These are phyloP conservation scores for Azemiops feae DNA, from an alignment of 2,113 vertebrate species.

Conservation along the genomic window DNA sequence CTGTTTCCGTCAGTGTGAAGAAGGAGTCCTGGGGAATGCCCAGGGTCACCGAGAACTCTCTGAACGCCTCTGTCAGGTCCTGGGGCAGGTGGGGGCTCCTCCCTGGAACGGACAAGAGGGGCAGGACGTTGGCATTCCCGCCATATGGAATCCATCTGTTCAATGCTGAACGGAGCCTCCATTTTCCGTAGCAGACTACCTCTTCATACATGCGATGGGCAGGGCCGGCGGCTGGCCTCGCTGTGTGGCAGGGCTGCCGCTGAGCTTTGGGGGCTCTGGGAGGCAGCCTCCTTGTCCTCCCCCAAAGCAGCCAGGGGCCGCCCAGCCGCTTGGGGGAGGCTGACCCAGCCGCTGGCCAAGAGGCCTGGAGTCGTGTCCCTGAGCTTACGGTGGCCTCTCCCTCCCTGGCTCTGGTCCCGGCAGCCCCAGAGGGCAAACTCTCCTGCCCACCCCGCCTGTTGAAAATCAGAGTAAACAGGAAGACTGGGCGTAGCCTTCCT, in stretches of 20 bases:
- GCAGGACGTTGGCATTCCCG: background rate
- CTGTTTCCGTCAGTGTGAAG: conserved; percentile 75
- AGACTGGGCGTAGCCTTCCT: background rate
- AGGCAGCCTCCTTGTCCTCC: background rate
- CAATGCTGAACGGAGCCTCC: background rate
- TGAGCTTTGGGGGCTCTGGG: background rate
- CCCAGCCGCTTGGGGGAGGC: background rate
- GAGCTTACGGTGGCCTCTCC: background rate
- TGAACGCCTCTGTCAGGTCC: conserved; percentile 78
- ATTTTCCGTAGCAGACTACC: background rate
- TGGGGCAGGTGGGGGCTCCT: conserved; percentile 72
- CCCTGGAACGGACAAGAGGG: conserved; percentile 64
- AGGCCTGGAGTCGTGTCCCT: background rate
- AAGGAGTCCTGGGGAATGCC: conserved; percentile 74
- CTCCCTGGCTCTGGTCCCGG: background rate
- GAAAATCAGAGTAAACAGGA: background rate
- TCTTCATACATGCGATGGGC: background rate
- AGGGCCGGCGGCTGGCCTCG: background rate
- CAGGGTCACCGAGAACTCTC: conserved; percentile 72
- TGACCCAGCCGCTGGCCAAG: background rate
- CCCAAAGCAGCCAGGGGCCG: background rate
- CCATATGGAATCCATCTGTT: background rate
- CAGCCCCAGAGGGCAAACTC: background rate
- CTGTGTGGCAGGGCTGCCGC: background rate
- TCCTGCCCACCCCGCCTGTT: background rate